phyloP scores from a whole-genome alignment of 1,140 invertebrate genomes.

The Trichoplusia ni region DNA sequence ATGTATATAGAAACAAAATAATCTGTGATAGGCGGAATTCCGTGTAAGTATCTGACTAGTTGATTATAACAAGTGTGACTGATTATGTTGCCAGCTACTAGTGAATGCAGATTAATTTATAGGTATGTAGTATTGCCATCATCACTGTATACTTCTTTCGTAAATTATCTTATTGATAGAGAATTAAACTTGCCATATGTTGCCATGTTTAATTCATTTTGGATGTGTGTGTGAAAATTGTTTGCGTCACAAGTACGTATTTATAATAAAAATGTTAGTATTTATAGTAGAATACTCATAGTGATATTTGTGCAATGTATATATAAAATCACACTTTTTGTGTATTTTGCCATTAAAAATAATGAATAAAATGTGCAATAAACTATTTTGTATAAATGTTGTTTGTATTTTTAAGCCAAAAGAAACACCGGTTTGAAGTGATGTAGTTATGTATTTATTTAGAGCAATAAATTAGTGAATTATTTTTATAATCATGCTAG shows the following conservation, averaged over 20 bases:
- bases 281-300: constrained; percentile 36
- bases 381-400: constrained; percentile 44
- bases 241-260: constrained; percentile 13
- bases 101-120: constrained; percentile 22
- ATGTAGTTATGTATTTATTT: constrained; percentile 62
- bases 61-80: constrained; percentile 1
- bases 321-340: constrained; percentile 33
- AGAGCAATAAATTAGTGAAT: constrained; percentile 49
- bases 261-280: constrained; percentile 27
- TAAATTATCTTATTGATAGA: constrained; percentile 34
- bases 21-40: constrained; percentile 57
- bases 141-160: constrained; percentile 20
- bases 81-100: constrained; percentile 8
- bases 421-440: constrained; percentile 43
- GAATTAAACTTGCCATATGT: constrained; percentile 77
- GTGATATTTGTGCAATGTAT: constrained; percentile 40
- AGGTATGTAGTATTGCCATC: constrained; percentile 35
- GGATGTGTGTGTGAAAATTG: constrained; percentile 17
- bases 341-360: constrained; percentile 35
- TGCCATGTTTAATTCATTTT: constrained; percentile 73
- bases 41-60: constrained; percentile 1
- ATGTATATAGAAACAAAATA: constrained; percentile 21
- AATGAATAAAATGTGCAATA: constrained; percentile 40
- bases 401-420: constrained; percentile 37
- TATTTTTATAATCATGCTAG: constrained; percentile 19